A percentile compares a stretch with the other conserved stretches of the same genome.
These are phyloP conservation scores for Saccostrea cuccullata DNA, from an alignment of 1,140 invertebrate genomes.

Conservation along the genomic window DNA sequence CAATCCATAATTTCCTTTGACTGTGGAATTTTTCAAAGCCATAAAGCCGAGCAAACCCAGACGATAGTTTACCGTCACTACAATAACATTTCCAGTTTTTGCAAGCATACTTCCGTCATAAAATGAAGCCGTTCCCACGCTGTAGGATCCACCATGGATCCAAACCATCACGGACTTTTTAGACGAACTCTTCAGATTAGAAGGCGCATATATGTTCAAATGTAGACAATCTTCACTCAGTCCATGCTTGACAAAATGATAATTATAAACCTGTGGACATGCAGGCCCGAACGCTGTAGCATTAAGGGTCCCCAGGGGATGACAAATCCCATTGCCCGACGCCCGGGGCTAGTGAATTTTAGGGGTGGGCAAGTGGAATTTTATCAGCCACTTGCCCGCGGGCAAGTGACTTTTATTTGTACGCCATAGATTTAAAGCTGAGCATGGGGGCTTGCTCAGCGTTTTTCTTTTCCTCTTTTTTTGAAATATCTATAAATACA, in stretches of 20 bases:
- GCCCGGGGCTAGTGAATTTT: no score
- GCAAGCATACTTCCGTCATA: conserved; percentile 12
- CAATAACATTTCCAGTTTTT: conserved; percentile 8
- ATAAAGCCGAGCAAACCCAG: background rate
- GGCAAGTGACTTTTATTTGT: background rate
- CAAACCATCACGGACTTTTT: conserved; percentile 15
- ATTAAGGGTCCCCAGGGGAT: no score
- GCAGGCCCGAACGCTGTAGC: no score
- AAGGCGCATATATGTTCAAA: background rate
- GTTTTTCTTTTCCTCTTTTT: no score
- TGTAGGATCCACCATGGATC: background rate
- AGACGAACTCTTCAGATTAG: background rate
- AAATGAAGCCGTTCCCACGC: background rate
- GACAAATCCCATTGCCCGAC: no score
- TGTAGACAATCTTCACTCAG: background rate
- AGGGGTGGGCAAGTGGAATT: no score
- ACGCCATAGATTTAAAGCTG: background rate
- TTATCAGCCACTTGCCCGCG: no score
- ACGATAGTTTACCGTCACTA: no score
- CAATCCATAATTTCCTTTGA: background rate
- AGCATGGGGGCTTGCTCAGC: no score
- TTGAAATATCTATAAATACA: no score
- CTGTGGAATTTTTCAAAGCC: background rate
- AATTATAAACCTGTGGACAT: no score
- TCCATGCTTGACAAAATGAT: background rate